Evolutionary conservation across 2,113 vertebrate genomes (phyloP), one percentile per base, ranked within the genome.

Genomic region (Scolopax mira): DNA sequence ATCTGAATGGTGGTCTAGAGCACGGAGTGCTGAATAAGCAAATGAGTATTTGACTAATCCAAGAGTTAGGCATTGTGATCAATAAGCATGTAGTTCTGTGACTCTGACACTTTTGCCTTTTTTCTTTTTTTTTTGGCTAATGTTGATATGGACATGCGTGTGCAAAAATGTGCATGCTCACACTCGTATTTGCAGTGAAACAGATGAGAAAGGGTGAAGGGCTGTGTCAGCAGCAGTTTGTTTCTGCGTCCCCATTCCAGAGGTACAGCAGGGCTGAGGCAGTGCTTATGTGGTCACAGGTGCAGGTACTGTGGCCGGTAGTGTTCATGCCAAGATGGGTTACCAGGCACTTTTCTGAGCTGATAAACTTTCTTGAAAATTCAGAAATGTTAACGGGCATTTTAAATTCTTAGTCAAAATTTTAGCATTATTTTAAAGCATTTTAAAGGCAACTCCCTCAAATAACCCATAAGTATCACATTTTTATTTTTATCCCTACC

Each of bases 401-500:
- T 93, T 81, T 27, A 74, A 86, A 80, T 64, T 83, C 24, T 70
- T 49, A 11, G 22, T 74, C 13, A 94, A 84, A 92, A n/a, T n/a
- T 74, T 35, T 74, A 66, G 33, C 11, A 27, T 85, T 62, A 19
- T 82, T 95, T 61, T 41, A 85, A 66, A 86, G 33, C 2, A 6
- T 57, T 85, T 86, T 78, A 82, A 93, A 94, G 37, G 33, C 60
- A 83, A 71, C 58, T 5, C 15, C 54, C 35, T 1, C 7, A 90
- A 91, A 92, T 92, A 93, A 64, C 27, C 11, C 1, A 1, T 51
- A 57, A 89, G 44, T 77, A 69, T 80, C 25, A 31, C 37, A 74
- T 90, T 94, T 95, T 91, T 80, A 88, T 86, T 96, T 95, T 93
- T 75, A 65, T 30, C 51, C 66, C 33, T 44, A 52, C 48, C 57